Percentiles rank a stretch among this genome's conserved stretches.
These are phyloP conservation scores for Lasioglossum lativentre DNA, from an alignment of 2,888 invertebrate species.

Conservation along the genomic window DNA sequence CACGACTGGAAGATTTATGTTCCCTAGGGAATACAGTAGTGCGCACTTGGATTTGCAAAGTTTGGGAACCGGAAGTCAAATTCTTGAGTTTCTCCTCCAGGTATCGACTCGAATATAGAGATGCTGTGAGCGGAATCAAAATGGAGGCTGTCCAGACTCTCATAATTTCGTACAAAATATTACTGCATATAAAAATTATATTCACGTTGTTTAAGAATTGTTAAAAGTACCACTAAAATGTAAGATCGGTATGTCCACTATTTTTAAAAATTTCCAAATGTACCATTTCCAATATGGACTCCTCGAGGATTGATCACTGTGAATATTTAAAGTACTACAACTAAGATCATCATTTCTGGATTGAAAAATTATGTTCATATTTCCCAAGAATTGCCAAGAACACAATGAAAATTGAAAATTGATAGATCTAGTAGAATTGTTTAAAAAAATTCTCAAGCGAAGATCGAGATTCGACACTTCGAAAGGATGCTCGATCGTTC, in stretches of 20 bases:
- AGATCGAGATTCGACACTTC: not conserved
- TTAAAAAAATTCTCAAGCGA: too few relatives aligned
- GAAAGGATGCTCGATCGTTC: constrained; percentile 32
- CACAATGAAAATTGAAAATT: not conserved
- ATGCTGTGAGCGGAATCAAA: too few relatives aligned
- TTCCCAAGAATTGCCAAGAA: not conserved
- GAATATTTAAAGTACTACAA: not conserved
- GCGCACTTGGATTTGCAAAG: not conserved
- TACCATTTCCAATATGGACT: not conserved
- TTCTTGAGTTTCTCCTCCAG: not conserved
- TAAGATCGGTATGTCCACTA: not conserved
- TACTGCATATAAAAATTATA: not conserved
- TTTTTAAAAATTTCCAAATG: not conserved
- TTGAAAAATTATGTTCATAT: not conserved
- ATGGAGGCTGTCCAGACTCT: too few relatives aligned
- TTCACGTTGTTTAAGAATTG: not conserved
- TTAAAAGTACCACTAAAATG: not conserved
- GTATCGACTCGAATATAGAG: not conserved
- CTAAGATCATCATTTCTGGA: too few relatives aligned
- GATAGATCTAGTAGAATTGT: not conserved
- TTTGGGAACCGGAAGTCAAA: not conserved
- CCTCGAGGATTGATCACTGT: too few relatives aligned
- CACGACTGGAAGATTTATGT: constrained; percentile 42
- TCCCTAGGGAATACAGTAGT: constrained; percentile 7
- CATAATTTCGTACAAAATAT: not conserved